Conservation (phyloP, 2,888 invertebrate species). For the Shargacucullia verbasci region DNA sequence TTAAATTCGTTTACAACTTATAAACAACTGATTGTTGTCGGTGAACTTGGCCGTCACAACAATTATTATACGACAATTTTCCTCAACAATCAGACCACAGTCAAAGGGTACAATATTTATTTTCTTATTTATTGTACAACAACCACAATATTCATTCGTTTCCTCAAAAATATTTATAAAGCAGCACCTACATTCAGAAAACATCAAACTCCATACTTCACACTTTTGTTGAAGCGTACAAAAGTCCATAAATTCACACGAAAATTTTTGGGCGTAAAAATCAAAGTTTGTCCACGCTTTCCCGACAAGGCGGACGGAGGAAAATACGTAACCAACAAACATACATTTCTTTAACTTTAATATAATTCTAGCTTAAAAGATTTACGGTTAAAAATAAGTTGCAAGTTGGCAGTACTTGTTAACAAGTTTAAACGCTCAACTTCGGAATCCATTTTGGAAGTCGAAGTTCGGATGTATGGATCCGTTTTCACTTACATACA, state of each 20-base stretch:
- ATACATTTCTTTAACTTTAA: conserved; percentile 50
- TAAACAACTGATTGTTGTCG: too few relatives aligned
- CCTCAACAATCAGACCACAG: too few relatives aligned
- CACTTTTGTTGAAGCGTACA: conserved; percentile 23
- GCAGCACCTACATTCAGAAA: conserved; percentile 13
- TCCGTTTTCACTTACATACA: conserved; percentile 53
- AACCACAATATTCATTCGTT: neutral
- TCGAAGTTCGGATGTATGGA: conserved; percentile 50
- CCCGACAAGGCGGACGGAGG: conserved; percentile 26
- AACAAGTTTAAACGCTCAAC: conserved; percentile 74
- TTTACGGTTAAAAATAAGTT: conserved; percentile 60
- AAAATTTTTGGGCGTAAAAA: conserved; percentile 52
- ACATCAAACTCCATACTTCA: conserved; percentile 35
- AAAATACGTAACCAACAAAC: conserved; percentile 49
- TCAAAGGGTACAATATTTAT: too few relatives aligned
- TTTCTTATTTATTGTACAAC: too few relatives aligned
- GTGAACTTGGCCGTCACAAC: too few relatives aligned
- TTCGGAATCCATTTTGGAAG: conserved; percentile 71
- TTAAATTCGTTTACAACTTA: too few relatives aligned
- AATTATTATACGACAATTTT: too few relatives aligned
- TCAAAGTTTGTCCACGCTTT: conserved; percentile 47
- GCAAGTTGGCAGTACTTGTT: conserved; percentile 40
- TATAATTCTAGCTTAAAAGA: conserved; percentile 58
- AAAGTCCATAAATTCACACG: conserved; percentile 51
- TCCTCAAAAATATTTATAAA: conserved; percentile 4